phyloP scores from a whole-genome alignment of 53 echinoderm and acorn worm genomes.

The Astropecten irregularis region DNA sequence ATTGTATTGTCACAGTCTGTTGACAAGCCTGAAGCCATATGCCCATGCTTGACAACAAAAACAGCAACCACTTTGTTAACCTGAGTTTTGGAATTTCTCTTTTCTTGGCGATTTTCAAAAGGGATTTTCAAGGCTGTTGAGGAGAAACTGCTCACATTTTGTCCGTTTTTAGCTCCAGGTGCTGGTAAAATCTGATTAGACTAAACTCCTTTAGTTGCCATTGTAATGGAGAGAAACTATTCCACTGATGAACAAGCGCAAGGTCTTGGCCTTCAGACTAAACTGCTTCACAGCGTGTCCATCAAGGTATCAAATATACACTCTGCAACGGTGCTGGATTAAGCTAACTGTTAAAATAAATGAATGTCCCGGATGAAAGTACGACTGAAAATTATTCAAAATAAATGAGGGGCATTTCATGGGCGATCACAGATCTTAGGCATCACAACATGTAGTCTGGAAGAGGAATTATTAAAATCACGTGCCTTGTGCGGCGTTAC shows the following conservation, averaged over 20 bases:
- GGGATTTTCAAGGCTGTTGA: slow-evolving; percentile 6
- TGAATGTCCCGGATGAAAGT: too few relatives aligned
- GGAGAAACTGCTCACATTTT: not conserved
- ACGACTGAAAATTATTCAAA: not conserved
- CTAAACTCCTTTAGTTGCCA: not conserved
- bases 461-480: slow-evolving; percentile 10
- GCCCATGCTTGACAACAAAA: slow-evolving; percentile 22
- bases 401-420: not conserved
- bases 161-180: not conserved
- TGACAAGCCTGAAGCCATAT: slow-evolving; percentile 42
- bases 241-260: not conserved
- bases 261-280: not conserved
- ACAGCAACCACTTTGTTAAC: slow-evolving; percentile 17
- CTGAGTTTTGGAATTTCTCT: slow-evolving; percentile 15
- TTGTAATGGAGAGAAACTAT: not conserved
- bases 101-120: not conserved
- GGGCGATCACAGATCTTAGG: not conserved
- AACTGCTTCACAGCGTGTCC: not conserved
- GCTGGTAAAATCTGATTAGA: not conserved
- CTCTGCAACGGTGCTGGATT: not conserved
- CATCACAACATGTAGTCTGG: too few relatives aligned
- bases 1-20: slow-evolving; percentile 1
- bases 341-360: not conserved
- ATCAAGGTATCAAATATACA: not conserved
- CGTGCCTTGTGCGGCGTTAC: not conserved